Evolutionary conservation across 2,888 invertebrate genomes (phyloP).

Genomic region (Epinotia bilunana): DNA sequence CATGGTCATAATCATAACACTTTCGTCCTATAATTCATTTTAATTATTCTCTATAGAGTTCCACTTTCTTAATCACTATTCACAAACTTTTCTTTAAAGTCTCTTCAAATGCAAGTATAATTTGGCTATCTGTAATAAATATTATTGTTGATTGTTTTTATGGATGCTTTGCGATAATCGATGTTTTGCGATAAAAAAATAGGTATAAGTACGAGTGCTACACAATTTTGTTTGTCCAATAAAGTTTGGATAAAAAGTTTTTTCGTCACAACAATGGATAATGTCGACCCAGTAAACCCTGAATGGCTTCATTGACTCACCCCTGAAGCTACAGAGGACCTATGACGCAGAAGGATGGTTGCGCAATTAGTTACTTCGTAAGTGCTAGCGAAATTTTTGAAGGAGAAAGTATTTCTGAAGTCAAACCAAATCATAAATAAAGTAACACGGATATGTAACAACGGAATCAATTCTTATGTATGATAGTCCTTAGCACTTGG

Average conservation of each 20-base stretch:
- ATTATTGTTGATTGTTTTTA: conserved; percentile 15
- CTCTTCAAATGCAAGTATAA: conserved; percentile 11
- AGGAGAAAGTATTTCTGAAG: background rate
- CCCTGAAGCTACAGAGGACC: background rate
- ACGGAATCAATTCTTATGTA: conserved; percentile 38
- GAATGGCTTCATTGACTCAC: conserved; percentile 29
- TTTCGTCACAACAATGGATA: background rate
- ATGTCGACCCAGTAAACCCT: conserved; percentile 12
- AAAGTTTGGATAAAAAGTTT: background rate
- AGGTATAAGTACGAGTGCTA: background rate
- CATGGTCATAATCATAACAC: conserved; percentile 61
- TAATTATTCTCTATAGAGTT: conserved; percentile 36
- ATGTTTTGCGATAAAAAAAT: background rate
- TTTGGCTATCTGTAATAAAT: conserved; percentile 11
- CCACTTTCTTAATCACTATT: conserved; percentile 41
- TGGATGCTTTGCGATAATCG: conserved; percentile 52
- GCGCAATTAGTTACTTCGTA: conserved; percentile 27
- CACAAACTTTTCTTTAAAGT: conserved; percentile 24
- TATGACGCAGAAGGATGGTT: conserved; percentile 13
- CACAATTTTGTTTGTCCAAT: conserved; percentile 6
- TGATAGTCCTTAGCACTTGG: conserved; percentile 44
- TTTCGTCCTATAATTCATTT: conserved; percentile 61
- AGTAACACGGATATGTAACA: conserved; percentile 20
- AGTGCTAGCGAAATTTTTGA: conserved; percentile 2
- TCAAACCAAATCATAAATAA: background rate